phyloP scores from a whole-genome alignment of 2,888 invertebrate genomes.

The Diarsia dahlii region DNA sequence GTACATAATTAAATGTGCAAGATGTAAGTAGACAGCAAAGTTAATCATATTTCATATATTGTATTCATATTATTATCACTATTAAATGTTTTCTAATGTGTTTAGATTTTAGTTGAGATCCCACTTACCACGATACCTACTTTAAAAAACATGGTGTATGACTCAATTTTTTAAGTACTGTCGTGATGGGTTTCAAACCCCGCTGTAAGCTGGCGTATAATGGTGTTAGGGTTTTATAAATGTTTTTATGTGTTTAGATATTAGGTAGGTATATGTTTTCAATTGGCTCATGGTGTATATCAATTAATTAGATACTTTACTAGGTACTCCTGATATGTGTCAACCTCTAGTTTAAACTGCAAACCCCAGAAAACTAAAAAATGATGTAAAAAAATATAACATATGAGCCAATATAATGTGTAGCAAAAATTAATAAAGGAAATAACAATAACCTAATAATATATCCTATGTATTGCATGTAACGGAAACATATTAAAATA shows the following conservation, averaged over 20 bases:
- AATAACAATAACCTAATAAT: neutral
- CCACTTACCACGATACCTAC: neutral
- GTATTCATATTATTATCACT: neutral
- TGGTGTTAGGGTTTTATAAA: neutral
- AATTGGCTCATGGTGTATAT: neutral
- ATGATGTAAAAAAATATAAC: neutral
- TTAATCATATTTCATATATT: neutral
- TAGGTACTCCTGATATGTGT: neutral
- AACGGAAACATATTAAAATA: neutral
- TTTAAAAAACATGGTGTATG: neutral
- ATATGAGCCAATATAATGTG: too few species aligned
- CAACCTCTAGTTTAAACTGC: neutral
- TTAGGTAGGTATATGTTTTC: neutral
- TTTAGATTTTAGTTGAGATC: neutral
- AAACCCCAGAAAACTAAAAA: slow-evolving; percentile 3
- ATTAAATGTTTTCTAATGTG: neutral
- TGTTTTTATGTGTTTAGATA: slow-evolving; percentile 5
- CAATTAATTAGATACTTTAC: neutral
- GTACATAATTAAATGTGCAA: neutral
- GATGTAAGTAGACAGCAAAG: neutral
- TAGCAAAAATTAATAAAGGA: too few species aligned
- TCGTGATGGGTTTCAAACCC: neutral
- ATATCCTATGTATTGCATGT: neutral
- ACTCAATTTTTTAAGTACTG: neutral
- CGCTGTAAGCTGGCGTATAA: neutral